Base-by-base conservation (phyloP, 2,797 vertebrate genomes). In the Phrynocephalus forsythii region DNA sequence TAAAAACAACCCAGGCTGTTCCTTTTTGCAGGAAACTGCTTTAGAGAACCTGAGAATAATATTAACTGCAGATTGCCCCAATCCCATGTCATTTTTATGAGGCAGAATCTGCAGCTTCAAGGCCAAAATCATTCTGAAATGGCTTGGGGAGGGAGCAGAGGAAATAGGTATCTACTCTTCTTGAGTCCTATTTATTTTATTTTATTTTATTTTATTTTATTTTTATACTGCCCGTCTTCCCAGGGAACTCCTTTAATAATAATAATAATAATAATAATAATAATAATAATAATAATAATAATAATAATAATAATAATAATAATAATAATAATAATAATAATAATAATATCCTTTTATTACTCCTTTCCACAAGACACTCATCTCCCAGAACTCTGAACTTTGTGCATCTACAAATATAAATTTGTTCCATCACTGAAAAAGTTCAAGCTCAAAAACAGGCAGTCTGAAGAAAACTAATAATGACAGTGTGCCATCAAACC, bases 301-400 rank as follows among this genome's bases (percentile, higher is more conserved):
- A 33, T 44, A 44, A 44, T 44, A 44, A 44, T 44, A 44, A 44
- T 44, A 44, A 44, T 44, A 44, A 44, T 44, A 44, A 44, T 44
- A 44, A 44, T 44, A 44, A 44, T 44, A 38, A 38, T 38, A 38
- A 38, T 38, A 38, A 38, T 38, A 44, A 44, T 44, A 44, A 44
- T 44, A 44, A 44, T 44, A 44, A 44, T 44, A 44, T 44, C 38
- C 38, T 44, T 44, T 44, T 44, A 91, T 44, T 87, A 86, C 82
- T 26, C 20, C 89, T 87, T 92, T 13, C 52, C 52, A 92, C 75
- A 81, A 91, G 92, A 91, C n/a, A 82, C 82, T 89, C 84, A 56
- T 89, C 91, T 89, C 86, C 78, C 66, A 85, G 86, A 91, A 86
- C 85, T 72, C 79, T 84, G 56, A 90, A 92, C 91, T 93, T 91